Evolutionary conservation across 1,140 invertebrate genomes (phyloP), one percentile per base, ranked within the genome.

Genomic region (Zophobas atratus): DNA sequence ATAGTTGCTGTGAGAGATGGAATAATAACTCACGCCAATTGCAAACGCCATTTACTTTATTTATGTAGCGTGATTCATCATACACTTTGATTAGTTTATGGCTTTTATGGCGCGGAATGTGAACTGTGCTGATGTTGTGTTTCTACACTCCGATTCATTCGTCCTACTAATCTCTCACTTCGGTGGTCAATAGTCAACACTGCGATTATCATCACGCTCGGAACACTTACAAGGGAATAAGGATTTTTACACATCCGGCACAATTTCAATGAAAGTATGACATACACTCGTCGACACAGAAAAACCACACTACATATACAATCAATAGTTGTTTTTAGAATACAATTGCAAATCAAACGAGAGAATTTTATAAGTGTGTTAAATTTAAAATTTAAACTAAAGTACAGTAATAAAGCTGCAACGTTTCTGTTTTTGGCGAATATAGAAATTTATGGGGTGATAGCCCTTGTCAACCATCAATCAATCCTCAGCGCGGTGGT

Each of bases 11-110:
- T 77, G 81, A 85, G 84, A 86, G 85, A 85, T 85, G 84, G 85
- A 84, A 86, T 86, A 86, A 87, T 86, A 86, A 86, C 84, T 86
- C 85, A 86, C 84, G 86, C 85, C 86, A 87, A 87, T 86, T 86
- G 85, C 86, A 86, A 86, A 85, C 83, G 86, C 86, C 85, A 86
- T 87, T 87, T 86, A 86, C 85, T 86, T 87, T 87, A 87, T 87
- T 87, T 87, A 87, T 87, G 86, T 86, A 82, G 81, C 82, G 83
- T 84, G 83, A 87, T 87, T 86, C 85, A 87, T 87, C 86, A 87
- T 85, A 82, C 84, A 84, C 83, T 87, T 87, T 87, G 86, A 87
- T 87, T 86, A 86, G 86, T 87, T 87, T 87, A 87, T 86, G 84
- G 86, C 85, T 86, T 87, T 87, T 87, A 87, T 87, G 86, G 86